These are phyloP conservation scores for Saguinus midas DNA, from an alignment of 2,113 vertebrate species.

Conservation along the genomic window DNA sequence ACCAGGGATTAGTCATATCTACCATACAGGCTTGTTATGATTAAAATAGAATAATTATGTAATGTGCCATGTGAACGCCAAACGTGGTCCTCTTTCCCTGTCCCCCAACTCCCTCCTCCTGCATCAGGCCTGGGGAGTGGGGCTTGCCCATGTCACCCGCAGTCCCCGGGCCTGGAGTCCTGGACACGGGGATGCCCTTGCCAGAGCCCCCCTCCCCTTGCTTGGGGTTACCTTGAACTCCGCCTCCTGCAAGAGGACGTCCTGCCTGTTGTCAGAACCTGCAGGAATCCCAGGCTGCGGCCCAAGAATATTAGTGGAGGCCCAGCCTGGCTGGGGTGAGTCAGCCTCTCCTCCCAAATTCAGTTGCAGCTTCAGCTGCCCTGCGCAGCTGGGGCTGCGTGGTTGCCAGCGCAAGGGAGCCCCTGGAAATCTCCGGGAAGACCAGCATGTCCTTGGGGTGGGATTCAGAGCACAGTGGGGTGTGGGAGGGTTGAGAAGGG, in stretches of 20 bases:
- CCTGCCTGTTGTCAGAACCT: slow-evolving; percentile 34
- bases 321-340: slow-evolving; percentile 15
- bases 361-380: background rate
- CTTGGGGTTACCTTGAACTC: background rate
- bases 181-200: background rate
- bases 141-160: background rate
- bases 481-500: background rate
- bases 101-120: background rate
- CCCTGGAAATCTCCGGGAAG: background rate
- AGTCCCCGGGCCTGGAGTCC: background rate
- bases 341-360: slow-evolving; percentile 9
- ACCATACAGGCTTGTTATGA: background rate
- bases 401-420: background rate
- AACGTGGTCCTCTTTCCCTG: background rate
- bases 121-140: background rate
- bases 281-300: slow-evolving; percentile 41
- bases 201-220: background rate
- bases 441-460: accelerated
- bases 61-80: too few species aligned
- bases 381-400: background rate
- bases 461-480: accelerated
- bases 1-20: background rate
- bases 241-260: background rate
- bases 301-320: slow-evolving; percentile 13
- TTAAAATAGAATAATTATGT: background rate